Percentiles rank a stretch among this genome's conserved stretches.
phyloP scores from a whole-genome alignment of 2,888 invertebrate genomes.

The Thymelicus lineola region DNA sequence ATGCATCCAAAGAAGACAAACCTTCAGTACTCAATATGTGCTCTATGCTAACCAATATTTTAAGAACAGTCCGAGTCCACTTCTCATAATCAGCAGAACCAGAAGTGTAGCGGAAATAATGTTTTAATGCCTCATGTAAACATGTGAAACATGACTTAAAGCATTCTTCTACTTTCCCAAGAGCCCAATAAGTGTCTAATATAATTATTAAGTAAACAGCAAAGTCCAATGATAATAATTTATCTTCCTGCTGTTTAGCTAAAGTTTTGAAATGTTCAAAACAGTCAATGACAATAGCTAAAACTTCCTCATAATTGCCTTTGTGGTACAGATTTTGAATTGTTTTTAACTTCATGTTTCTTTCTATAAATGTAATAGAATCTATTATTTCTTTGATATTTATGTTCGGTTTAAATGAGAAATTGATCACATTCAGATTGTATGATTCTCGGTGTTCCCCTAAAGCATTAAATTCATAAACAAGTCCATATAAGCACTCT shows the following conservation, averaged over 20 bases:
- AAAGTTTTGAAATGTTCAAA: constrained; percentile 84
- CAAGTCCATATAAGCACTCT: constrained; percentile 73
- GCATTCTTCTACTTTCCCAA: constrained; percentile 87
- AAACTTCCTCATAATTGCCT: constrained; percentile 87
- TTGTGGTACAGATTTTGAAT: constrained; percentile 88
- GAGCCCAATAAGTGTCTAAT: constrained; percentile 88
- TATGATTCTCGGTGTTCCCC: constrained; percentile 67
- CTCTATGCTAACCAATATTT: constrained; percentile 76
- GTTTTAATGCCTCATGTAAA: constrained; percentile 89
- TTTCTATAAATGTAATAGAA: constrained; percentile 73
- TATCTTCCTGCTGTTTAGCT: constrained; percentile 73
- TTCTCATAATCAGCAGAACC: constrained; percentile 75
- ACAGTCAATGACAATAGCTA: constrained; percentile 88
- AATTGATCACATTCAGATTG: constrained; percentile 65
- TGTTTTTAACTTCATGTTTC: constrained; percentile 85
- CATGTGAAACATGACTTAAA: constrained; percentile 92
- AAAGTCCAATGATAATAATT: constrained; percentile 81
- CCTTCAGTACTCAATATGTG: constrained; percentile 75
- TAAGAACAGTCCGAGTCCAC: constrained; percentile 75
- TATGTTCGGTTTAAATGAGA: constrained; percentile 69
- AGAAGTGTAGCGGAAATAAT: constrained; percentile 82
- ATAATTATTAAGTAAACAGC: constrained; percentile 86
- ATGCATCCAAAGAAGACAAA: constrained; percentile 77
- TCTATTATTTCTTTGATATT: constrained; percentile 65
- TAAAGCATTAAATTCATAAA: constrained; percentile 76